Base-by-base conservation (phyloP, 2,797 vertebrate species). In the Synaphobranchus kaupii region DNA sequence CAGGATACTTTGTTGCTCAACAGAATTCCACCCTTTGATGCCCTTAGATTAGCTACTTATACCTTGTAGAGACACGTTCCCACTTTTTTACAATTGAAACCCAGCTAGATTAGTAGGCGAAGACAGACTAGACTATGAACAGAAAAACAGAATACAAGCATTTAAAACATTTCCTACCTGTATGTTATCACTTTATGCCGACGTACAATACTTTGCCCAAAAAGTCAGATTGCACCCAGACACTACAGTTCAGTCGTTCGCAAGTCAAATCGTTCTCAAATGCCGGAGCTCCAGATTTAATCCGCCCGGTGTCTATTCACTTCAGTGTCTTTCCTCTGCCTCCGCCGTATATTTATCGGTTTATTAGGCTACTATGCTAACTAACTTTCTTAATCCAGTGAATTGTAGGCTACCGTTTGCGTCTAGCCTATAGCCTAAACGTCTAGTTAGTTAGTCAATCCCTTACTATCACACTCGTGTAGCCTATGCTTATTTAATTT, bases 211-310 rank as follows among this genome's bases (percentile, higher is more conserved):
- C 76, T 80, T 80, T 25, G 44, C 9, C 76, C 71, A 76, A 76
- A 80, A 80, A 22, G 76, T 80, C 76, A 1, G 22, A 47, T 25
- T 48, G 7, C 76, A 48, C 17, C 1, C 22, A 25, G 44, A 22
- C 31, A 68, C 68, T 66, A 76, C 63, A 85, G 44, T 63, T 44
- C 80, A 82, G 76, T 68, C 78, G 71, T 66, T 39, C 86, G 52
- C 22, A 80, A 58, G 34, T 39, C 52, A 76, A 39, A 31, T 39
- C 34, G 73, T 80, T 48, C 22, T 80, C 20, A 25, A 80, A 47
- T 80, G 34, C 47, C 28, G 58, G 48, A 20, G 31, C 31, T 54
- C 73, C 86, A 86, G 86, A 86, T 86, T 86, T 68, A 86, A 50
- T 86, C 78, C 78, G 22, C 39, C n/a, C 4, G 80, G 44, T 83